Percentiles rank a stretch among this genome's conserved stretches.
Conservation (phyloP, 2,888 invertebrate species). For the Scrobipalpa atriplicella region DNA sequence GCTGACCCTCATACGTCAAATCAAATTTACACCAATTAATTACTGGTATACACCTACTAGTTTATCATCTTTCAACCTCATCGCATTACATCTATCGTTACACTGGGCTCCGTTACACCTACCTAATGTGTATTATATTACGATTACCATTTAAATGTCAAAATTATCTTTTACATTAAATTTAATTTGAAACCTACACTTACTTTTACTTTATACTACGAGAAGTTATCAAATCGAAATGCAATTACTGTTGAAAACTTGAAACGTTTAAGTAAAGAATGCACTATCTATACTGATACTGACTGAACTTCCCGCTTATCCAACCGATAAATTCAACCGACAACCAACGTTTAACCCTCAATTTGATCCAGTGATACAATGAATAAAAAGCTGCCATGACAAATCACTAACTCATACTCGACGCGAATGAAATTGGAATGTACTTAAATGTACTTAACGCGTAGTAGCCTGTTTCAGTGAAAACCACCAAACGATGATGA, state of each 20-base stretch:
- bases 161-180: constrained; percentile 31
- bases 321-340: background rate
- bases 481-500: constrained; percentile 36
- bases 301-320: background rate
- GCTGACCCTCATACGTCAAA: constrained; percentile 47
- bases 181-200: constrained; percentile 41
- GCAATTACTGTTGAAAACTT: background rate
- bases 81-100: constrained; percentile 39
- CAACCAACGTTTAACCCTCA: background rate
- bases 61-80: constrained; percentile 39
- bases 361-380: background rate
- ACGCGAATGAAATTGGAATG: constrained; percentile 41
- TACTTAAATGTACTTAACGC: constrained; percentile 39
- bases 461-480: constrained; percentile 73
- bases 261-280: background rate
- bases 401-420: constrained; percentile 15
- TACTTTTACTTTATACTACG: constrained; percentile 37
- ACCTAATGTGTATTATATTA: constrained; percentile 42
- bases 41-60: constrained; percentile 44
- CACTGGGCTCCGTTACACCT: constrained; percentile 37
- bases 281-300: background rate
- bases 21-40: constrained; percentile 47
- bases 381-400: constrained; percentile 18
- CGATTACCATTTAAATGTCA: constrained; percentile 41
- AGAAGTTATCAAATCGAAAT: background rate